Conservation (phyloP, 2,797 vertebrate genomes). For the Thamnophis elegans region DNA sequence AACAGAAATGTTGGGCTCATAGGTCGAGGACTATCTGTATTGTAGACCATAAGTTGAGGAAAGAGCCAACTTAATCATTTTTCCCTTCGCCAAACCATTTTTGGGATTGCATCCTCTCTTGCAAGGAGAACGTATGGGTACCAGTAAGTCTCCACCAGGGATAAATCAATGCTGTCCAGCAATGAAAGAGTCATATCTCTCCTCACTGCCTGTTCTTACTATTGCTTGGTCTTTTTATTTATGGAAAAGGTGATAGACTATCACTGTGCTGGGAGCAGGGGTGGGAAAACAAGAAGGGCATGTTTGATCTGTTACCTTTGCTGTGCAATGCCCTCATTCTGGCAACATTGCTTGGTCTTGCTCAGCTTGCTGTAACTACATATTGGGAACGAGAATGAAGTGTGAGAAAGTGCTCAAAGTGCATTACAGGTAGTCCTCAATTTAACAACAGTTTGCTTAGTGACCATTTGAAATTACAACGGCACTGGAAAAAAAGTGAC, state of each 20-base stretch:
- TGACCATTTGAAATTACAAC: neutral
- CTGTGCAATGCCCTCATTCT: neutral
- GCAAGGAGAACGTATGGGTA: neutral
- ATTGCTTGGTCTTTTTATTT: neutral
- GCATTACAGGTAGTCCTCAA: neutral
- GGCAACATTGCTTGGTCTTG: neutral
- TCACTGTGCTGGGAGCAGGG: neutral
- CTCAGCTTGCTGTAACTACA: neutral
- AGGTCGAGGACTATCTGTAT: neutral
- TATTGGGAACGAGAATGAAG: neutral
- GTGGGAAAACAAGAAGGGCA: neutral
- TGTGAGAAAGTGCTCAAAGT: neutral
- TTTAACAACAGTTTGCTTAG: neutral
- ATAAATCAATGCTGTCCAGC: neutral
- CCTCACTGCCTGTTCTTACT: neutral
- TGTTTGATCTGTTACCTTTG: neutral
- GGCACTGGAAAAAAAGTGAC: neutral
- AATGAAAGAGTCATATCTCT: neutral
- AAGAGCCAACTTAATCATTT: neutral
- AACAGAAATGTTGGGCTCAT: neutral
- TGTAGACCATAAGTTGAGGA: neutral
- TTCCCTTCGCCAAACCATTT: neutral
- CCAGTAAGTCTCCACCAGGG: neutral
- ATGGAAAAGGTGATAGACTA: neutral
- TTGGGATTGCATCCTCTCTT: neutral